A percentile compares a stretch with the other conserved stretches of the same genome.
Evolutionary conservation across 2,113 vertebrate species (phyloP).

Genomic region (Heterochromis multidens): DNA sequence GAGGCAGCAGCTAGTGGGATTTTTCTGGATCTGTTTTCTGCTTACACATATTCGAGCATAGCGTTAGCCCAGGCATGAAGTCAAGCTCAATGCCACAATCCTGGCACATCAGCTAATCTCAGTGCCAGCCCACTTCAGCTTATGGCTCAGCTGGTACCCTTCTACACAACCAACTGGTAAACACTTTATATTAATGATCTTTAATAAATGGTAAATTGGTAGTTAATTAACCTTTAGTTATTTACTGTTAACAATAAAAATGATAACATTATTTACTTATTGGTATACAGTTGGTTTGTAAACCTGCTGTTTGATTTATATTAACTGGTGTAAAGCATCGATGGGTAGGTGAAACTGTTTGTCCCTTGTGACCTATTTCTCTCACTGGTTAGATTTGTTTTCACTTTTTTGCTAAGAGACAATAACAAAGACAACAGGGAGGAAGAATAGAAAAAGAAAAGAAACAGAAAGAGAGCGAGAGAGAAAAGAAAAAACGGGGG

Average conservation of each 20-base stretch:
- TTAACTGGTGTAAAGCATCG: not conserved
- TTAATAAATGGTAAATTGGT: not conserved
- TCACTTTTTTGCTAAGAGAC: too few relatives aligned
- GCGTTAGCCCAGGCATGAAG: not conserved
- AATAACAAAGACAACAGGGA: too few relatives aligned
- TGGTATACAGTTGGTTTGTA: not conserved
- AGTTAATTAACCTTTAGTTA: not conserved
- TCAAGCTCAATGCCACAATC: not conserved
- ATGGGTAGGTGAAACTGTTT: too few relatives aligned
- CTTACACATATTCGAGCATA: not conserved
- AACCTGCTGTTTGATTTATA: not conserved
- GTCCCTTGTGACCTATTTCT: rapidly evolving
- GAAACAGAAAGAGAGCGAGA: too few relatives aligned
- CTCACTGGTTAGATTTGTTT: not conserved
- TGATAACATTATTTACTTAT: not conserved
- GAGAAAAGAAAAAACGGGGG: too few relatives aligned
- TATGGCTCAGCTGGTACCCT: not conserved
- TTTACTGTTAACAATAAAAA: not conserved
- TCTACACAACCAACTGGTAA: not conserved
- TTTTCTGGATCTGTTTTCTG: not conserved
- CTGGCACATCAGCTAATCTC: not conserved
- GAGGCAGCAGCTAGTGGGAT: not conserved
- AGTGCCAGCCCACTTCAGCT: not conserved
- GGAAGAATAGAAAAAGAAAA: too few relatives aligned
- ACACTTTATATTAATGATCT: not conserved